Evolutionary conservation across 2,888 invertebrate species (phyloP).

Genomic region (Linnaemya tessellans): DNA sequence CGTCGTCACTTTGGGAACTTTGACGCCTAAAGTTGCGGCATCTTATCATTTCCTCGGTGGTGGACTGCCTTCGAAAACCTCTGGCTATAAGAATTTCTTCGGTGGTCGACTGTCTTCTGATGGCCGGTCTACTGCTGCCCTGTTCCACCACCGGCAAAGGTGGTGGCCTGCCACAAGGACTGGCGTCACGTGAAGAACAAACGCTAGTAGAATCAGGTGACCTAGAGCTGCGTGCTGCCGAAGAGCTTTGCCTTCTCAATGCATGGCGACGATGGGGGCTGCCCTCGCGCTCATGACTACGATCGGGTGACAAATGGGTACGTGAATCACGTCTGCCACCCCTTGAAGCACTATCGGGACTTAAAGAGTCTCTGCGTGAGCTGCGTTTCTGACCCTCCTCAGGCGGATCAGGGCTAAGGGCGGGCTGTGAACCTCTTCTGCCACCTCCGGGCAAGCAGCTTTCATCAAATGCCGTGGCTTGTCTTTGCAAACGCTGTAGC

Average conservation of each 20-base stretch:
- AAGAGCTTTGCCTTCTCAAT: constrained; percentile 91
- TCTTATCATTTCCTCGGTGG: constrained; percentile 96
- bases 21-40: constrained; percentile 95
- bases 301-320: constrained; percentile 91
- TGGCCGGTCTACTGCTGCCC: constrained; percentile 88
- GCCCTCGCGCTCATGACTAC: constrained; percentile 89
- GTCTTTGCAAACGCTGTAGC: constrained; percentile 90
- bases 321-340: constrained; percentile 89
- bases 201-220: constrained; percentile 91
- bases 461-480: constrained; percentile 95
- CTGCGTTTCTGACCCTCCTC: constrained; percentile 89
- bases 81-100: constrained; percentile 95
- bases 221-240: constrained; percentile 87
- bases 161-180: constrained; percentile 88
- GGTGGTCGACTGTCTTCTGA: constrained; percentile 94
- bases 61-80: constrained; percentile 94
- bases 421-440: constrained; percentile 92
- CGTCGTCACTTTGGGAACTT: constrained; percentile 94
- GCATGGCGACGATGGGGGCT: constrained; percentile 90
- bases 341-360: constrained; percentile 93
- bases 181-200: constrained; percentile 91
- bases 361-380: constrained; percentile 91
- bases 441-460: constrained; percentile 89
- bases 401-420: constrained; percentile 91
- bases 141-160: constrained; percentile 84